A percentile compares a stretch with the other conserved stretches of the same genome.
Conservation (phyloP, 1,140 invertebrate species). For the Lordiphosa collinella region DNA sequence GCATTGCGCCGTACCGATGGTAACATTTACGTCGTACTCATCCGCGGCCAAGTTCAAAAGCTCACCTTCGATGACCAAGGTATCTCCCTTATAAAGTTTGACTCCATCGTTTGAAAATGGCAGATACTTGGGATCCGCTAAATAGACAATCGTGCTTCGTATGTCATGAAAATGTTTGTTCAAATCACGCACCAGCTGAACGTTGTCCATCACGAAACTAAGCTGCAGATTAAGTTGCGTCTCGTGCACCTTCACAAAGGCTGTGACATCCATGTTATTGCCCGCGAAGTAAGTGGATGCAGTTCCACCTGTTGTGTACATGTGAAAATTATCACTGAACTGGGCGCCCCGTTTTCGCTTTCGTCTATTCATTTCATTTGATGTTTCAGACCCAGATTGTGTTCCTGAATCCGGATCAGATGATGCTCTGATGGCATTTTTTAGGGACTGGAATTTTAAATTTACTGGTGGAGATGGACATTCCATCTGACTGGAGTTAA, state of each 20-base stretch:
- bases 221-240: conserved; percentile 86
- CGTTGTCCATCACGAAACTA: conserved; percentile 98
- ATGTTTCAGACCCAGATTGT: not conserved
- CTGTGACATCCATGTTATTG: conserved; percentile 48
- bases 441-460: conserved; percentile 79
- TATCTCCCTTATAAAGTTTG: conserved; percentile 96
- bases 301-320: conserved; percentile 38
- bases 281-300: conserved; percentile 28
- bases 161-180: conserved; percentile 92
- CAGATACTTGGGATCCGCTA: conserved; percentile 94
- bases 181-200: conserved; percentile 91
- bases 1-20: conserved; percentile 92
- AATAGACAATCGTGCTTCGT: conserved; percentile 90
- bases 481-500: conserved; percentile 95
- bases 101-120: conserved; percentile 90
- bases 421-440: conserved; percentile 3
- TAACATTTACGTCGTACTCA: conserved; percentile 95
- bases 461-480: conserved; percentile 94
- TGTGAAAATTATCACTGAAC: conserved; percentile 34
- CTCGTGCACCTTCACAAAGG: conserved; percentile 79
- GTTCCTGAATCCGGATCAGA: not conserved
- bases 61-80: conserved; percentile 96
- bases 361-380: conserved; percentile 7
- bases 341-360: conserved; percentile 8
- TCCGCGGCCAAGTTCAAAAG: conserved; percentile 94